Base-by-base conservation (phyloP, 2,113 vertebrate species). In the Fregetta grallaria region DNA sequence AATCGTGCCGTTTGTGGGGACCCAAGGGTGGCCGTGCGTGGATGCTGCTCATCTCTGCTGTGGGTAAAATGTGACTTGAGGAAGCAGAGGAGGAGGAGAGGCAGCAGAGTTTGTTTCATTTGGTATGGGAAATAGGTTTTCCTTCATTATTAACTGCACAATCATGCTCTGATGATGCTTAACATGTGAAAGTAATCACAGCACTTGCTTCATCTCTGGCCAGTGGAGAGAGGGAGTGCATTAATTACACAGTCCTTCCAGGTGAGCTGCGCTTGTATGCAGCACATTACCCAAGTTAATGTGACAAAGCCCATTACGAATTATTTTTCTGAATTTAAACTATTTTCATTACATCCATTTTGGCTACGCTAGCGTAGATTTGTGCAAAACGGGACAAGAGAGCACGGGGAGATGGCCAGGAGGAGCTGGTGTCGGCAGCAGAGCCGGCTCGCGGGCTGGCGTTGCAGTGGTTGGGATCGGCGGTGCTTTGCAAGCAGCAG, bases 381-480 rank as follows among this genome's bases (percentile, higher is more conserved):
- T 52, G 29, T 40, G 49, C 14, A 16, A 16, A 53, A 47, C 0
- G 3, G 49, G 32, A 9, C 8, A 6, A 5, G 71, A 53, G 68
- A 58, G 32, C 32, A 1, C 4, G 2, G 36, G 52, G 66, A 29
- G 58, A 3, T 44, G 62, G 66, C 29, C 13, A 38, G 30, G 50
- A 72, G n/a, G 61, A 52, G 73, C n/a, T 29, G 72, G 30, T 27
- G 22, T 6, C 36, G 4, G 4, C 22, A 8, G 44, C 50, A 25
- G 30, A 30, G 19, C 42, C 30, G 29, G 15, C 8, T 50, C 5
- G 29, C 1, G 5, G 49, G 71, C 53, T 34, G 58, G 4, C 5
- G 3, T 34, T 36, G n/a, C 27, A 0, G 0, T 2, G 62, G n/a
- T 36, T 53, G 5, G 15, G 22, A 2, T 21, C 3, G 0, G 3